Percentiles rank a stretch among this genome's conserved stretches.
Evolutionary conservation across 2,888 invertebrate species (phyloP).

Genomic region (Pachydiplax longipennis): DNA sequence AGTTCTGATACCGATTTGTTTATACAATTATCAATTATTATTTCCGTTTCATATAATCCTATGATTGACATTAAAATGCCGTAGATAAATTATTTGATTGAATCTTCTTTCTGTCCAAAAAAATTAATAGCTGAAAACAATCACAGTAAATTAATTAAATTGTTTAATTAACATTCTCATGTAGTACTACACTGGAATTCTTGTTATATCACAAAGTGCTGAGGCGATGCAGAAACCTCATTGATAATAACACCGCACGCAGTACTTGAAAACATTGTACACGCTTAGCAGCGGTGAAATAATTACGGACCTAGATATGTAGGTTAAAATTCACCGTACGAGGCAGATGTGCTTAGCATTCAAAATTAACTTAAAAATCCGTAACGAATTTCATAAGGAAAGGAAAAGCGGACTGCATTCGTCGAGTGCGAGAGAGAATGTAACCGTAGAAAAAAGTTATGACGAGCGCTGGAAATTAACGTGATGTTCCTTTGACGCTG

Average conservation of each 20-base stretch:
- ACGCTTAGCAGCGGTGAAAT: neutral
- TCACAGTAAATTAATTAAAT: too few species aligned
- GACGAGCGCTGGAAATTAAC: slow-evolving; percentile 18
- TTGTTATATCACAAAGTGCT: too few species aligned
- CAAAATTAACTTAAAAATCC: neutral
- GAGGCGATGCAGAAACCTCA: neutral
- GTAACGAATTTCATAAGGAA: neutral
- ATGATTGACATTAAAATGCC: neutral
- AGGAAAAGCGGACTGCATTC: neutral
- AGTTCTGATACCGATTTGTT: too few species aligned
- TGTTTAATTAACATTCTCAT: too few species aligned
- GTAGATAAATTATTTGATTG: neutral
- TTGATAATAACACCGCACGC: neutral
- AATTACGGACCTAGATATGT: neutral
- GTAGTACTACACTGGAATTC: neutral
- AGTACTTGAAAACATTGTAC: neutral
- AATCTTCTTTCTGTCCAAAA: neutral
- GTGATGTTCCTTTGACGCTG: neutral
- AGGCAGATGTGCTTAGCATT: neutral
- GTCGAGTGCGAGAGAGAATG: neutral
- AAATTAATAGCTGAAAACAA: neutral
- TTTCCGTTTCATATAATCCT: neutral
- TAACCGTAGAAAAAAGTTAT: neutral
- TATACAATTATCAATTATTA: neutral
- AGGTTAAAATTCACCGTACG: neutral